Evolutionary conservation across 2,797 vertebrate genomes (phyloP), one percentile per base, ranked within the genome.

Genomic region (Lithobates sylvaticus): DNA sequence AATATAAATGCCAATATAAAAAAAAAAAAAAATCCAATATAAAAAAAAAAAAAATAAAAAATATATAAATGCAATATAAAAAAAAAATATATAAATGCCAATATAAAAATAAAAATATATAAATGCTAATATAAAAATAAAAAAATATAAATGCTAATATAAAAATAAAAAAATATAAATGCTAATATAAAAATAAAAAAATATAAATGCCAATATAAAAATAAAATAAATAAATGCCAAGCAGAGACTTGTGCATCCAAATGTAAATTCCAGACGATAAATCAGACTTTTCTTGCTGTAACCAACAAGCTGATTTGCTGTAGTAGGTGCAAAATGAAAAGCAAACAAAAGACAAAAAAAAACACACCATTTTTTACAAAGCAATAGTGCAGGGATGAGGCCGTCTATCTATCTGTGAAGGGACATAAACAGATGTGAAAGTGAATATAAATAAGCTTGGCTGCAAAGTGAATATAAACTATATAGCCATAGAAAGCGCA

Each of bases 361-460:
- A 61, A 9, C 54, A 61, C 18, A 23, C 0, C 7, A 61, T 23
- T 61, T 61, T 61, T 23, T 61, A 61, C 54, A 61, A 61, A 23
- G 54, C 54, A 61, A 61, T 61, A 61, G 54, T 61, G 54, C 54
- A 61, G 54, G 54, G 23, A 61, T 61, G 21, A 61, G 23, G 54
- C 18, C 8, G 21, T 9, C 54, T 23, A 61, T 61, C 54, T 61
- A 9, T 61, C 54, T 61, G 54, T 23, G 21, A 61, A 61, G 54
- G 34, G 15, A 18, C 9, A 16, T 34, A 39, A 64, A 78, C 26
- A 58, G 29, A 18, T 2, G 34, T 39, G 54, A 5, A n/a, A 13
- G 16, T 32, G 54, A 78, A 78, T 65, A 78, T 39, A 77, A 39
- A 64, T 36, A 27, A 77, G 64, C 16, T 21, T 34, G 61, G 76